A percentile compares a stretch with the other conserved stretches of the same genome.
phyloP scores from a whole-genome alignment of 2,888 invertebrate species.

The Atherix ibis region DNA sequence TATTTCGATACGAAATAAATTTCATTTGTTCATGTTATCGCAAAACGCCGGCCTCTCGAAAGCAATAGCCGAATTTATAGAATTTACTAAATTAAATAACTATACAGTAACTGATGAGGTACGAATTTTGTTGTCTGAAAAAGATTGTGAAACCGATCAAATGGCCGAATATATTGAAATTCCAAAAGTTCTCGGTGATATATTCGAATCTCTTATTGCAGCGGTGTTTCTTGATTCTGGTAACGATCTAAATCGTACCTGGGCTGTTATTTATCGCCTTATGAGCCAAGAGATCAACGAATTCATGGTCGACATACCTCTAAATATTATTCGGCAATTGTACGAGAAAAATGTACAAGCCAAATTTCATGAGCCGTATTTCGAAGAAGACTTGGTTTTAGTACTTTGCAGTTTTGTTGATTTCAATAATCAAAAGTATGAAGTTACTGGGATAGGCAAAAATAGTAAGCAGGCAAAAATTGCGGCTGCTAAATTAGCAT shows the following conservation, averaged over 20 bases:
- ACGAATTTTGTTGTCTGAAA: constrained; percentile 24
- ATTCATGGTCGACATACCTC: constrained; percentile 71
- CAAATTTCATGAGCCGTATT: constrained; percentile 34
- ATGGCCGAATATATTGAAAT: constrained; percentile 69
- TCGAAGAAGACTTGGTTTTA: constrained; percentile 35
- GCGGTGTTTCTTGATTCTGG: constrained; percentile 79
- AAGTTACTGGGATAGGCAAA: constrained; percentile 52
- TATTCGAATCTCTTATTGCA: constrained; percentile 83
- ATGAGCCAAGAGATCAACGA: constrained; percentile 74
- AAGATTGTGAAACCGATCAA: constrained; percentile 12
- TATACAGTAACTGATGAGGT: constrained; percentile 27
- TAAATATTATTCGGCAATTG: constrained; percentile 73
- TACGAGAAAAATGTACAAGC: constrained; percentile 68
- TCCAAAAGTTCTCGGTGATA: constrained; percentile 75
- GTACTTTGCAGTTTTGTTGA: constrained; percentile 42
- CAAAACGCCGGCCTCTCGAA: constrained; percentile 34
- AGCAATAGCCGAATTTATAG: constrained; percentile 33
- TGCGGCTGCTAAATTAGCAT: constrained; percentile 63
- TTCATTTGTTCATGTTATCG: constrained; percentile 57
- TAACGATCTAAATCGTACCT: constrained; percentile 54
- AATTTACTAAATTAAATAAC: constrained; percentile 23
- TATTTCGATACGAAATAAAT: constrained; percentile 65
- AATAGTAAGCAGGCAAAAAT: constrained; percentile 57
- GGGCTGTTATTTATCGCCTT: constrained; percentile 65
- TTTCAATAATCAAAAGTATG: constrained; percentile 39